A percentile compares a stretch with the other conserved stretches of the same genome.
phyloP scores from a whole-genome alignment of 1,140 invertebrate species.

The Sipha flava region DNA sequence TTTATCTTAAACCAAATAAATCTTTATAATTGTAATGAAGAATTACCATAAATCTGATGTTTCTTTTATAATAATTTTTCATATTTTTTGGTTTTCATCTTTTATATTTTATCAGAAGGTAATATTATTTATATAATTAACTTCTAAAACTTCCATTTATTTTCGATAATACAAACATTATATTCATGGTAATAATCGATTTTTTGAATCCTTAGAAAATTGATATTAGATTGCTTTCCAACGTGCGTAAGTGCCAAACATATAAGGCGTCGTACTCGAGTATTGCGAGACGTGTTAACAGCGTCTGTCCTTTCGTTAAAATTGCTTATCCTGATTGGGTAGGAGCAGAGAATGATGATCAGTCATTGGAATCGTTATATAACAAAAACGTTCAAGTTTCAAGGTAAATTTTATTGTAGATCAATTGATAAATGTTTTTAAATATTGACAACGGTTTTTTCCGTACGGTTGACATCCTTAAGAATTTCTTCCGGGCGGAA shows the following conservation, averaged over 20 bases:
- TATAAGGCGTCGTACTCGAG: slow-evolving; percentile 42
- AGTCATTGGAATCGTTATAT: slow-evolving; percentile 52
- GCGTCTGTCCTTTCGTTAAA: slow-evolving; percentile 62
- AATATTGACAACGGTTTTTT: not conserved
- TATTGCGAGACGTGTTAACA: slow-evolving; percentile 49
- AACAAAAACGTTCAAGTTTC: slow-evolving; percentile 55
- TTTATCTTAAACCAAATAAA: too few relatives aligned
- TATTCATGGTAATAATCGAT: too few relatives aligned
- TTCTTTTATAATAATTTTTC: too few relatives aligned
- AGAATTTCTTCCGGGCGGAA: too few relatives aligned
- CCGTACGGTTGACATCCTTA: not conserved
- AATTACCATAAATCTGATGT: too few relatives aligned
- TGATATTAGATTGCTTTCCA: not conserved
- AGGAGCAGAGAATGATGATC: slow-evolving; percentile 48
- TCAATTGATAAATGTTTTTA: not conserved
- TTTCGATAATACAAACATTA: too few relatives aligned
- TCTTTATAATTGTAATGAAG: too few relatives aligned
- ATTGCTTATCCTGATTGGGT: slow-evolving; percentile 65
- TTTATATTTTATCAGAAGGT: too few relatives aligned
- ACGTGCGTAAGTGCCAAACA: not conserved
- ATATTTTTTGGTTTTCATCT: too few relatives aligned
- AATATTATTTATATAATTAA: too few relatives aligned
- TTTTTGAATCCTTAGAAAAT: slow-evolving; percentile 15
- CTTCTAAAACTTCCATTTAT: too few relatives aligned
- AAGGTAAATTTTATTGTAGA: slow-evolving; percentile 44